Evolutionary conservation across 2,888 invertebrate genomes (phyloP).

Genomic region (Drosophila ezoana): DNA sequence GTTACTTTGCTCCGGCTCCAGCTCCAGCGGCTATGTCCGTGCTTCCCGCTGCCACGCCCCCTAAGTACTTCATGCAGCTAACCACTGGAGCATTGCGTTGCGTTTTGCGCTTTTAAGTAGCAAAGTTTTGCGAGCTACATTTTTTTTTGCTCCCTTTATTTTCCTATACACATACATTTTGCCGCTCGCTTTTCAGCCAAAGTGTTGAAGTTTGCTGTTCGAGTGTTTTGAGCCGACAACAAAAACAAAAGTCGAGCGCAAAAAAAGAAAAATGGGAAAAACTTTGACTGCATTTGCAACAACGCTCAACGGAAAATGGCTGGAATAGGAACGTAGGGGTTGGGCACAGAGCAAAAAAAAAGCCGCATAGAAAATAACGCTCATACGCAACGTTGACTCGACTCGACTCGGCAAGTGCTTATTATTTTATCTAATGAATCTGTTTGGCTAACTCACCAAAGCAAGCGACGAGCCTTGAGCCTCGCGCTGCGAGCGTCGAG

Average conservation of each 20-base stretch:
- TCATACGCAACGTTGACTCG: slow-evolving; percentile 69
- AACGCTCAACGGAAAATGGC: slow-evolving; percentile 7
- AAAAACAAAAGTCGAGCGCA: slow-evolving; percentile 13
- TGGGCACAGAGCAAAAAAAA: slow-evolving; percentile 1
- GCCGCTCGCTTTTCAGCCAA: slow-evolving; percentile 69
- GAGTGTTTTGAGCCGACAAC: slow-evolving; percentile 59
- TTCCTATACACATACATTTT: slow-evolving; percentile 29
- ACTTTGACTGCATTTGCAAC: slow-evolving; percentile 65
- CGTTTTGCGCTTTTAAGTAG: slow-evolving; percentile 82
- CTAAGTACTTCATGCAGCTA: slow-evolving; percentile 9
- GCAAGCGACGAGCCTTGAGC: not conserved
- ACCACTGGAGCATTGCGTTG: slow-evolving; percentile 75
- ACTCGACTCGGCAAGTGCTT: slow-evolving; percentile 50
- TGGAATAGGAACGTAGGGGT: no score
- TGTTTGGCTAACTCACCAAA: slow-evolving; percentile 55
- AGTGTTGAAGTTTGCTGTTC: slow-evolving; percentile 80
- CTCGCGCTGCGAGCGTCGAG: no score
- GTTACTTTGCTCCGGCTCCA: slow-evolving; percentile 66
- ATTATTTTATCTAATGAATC: slow-evolving; percentile 81
- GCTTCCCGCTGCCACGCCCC: not conserved
- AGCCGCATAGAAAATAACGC: slow-evolving; percentile 40
- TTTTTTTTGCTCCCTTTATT: slow-evolving; percentile 27
- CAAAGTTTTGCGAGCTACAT: slow-evolving; percentile 67
- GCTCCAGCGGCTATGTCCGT: slow-evolving; percentile 39
- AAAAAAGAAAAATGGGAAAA: slow-evolving; percentile 51